Evolutionary conservation across 2,113 vertebrate species (phyloP).

Genomic region (Pleuronectes platessa): DNA sequence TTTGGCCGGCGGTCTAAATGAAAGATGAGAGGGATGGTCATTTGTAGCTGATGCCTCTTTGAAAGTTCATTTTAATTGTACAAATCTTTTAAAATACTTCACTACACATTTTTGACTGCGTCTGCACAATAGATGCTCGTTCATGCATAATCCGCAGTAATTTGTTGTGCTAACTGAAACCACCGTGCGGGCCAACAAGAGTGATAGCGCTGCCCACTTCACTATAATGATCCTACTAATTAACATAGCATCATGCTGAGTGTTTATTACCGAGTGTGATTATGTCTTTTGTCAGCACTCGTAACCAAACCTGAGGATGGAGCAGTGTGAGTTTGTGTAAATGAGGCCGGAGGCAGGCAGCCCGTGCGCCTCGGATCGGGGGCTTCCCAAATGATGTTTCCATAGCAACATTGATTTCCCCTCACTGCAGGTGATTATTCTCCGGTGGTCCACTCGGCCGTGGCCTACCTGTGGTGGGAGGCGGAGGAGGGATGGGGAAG

Average conservation of each 20-base stretch:
- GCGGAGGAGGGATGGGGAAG: constrained; percentile 15
- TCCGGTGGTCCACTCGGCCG: constrained; percentile 42
- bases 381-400: constrained; percentile 65
- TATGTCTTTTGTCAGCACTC: constrained; percentile 21
- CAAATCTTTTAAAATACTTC: not conserved
- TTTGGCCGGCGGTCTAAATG: no score
- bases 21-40: no score
- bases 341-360: constrained; percentile 51
- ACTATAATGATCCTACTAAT: constrained; percentile 17
- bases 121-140: not conserved
- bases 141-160: constrained; percentile 2
- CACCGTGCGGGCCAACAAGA: not conserved
- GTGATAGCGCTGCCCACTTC: not conserved
- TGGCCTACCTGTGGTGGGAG: constrained; percentile 40
- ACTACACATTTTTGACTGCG: not conserved
- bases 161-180: not conserved
- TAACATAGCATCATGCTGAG: constrained; percentile 16
- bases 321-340: constrained; percentile 44
- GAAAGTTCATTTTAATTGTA: not conserved
- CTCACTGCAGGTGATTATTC: constrained; percentile 55
- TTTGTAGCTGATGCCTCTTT: no score
- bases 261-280: constrained; percentile 29
- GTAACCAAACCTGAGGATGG: constrained; percentile 12
- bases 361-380: constrained; percentile 25
- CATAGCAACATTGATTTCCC: constrained; percentile 68